Evolutionary conservation across 2,797 vertebrate genomes (phyloP), one percentile per base, ranked within the genome.

Genomic region (Enteromius paludinosus): DNA sequence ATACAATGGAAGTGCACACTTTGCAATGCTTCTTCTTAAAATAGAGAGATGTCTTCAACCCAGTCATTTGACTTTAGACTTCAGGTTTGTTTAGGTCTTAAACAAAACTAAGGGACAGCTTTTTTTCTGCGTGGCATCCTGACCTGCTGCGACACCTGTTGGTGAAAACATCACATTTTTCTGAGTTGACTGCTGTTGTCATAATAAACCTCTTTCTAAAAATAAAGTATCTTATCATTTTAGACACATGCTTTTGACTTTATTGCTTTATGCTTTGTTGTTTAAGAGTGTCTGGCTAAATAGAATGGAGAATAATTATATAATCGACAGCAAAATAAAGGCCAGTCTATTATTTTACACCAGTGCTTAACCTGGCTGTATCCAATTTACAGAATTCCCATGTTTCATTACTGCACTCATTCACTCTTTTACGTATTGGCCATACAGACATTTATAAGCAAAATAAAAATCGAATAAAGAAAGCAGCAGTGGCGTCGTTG

Each of bases 111-210:
- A 35, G 1, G 45, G n/a, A 20, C 18, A 14, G 12, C 49, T 74
- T 30, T 17, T 74, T 74, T 56, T 12, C 2, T 4, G 28, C 38
- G 35, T 14, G 84, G 38, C 66, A 35, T 41, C 23, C 68, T 91
- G 90, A 75, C 88, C 88, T 87, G 79, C 87, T 90, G 92, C 89
- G 93, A 94, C 95, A 93, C 90, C 94, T 93, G 86, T 90, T 86
- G 94, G 90, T 69, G 68, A 70, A 64, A 79, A 79, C 12, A 28
- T 3, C 10, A 49, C 15, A n/a, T 30, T 49, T n/a, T 30, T 56
- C 30, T 38, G n/a, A 18, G 15, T 41, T 56, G 14, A 14, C n/a
- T 41, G 14, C 18, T 54, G 33, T 54, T 2, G 8, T 7, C 3
- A 9, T 66, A 20, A 11, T 28, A 43, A 68, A 69, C 35, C 15